A percentile compares a stretch with the other conserved stretches of the same genome.
These are phyloP conservation scores for Ceyx margarethae DNA, from an alignment of 2,113 vertebrate genomes.

Conservation along the genomic window DNA sequence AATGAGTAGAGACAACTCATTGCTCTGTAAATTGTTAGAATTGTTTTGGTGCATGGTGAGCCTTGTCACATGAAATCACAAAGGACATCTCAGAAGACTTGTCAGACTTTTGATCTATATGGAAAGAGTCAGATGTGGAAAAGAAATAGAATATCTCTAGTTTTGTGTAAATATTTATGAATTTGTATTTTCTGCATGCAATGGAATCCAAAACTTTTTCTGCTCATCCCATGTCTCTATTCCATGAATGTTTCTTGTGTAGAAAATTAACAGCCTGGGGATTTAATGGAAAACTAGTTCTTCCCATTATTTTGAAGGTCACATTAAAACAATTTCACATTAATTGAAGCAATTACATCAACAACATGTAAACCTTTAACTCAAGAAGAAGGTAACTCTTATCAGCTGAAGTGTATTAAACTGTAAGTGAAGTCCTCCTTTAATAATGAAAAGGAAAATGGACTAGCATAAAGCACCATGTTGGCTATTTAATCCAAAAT, in stretches of 20 bases:
- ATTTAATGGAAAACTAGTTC: neutral
- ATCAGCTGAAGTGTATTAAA: neutral
- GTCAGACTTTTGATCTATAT: neutral
- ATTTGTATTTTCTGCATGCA: neutral
- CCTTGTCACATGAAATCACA: neutral
- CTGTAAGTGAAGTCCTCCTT: neutral
- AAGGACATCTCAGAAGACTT: neutral
- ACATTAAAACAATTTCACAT: neutral
- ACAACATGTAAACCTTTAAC: neutral
- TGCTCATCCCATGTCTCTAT: neutral
- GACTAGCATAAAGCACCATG: neutral
- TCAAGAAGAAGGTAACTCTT: neutral
- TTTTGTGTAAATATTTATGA: neutral
- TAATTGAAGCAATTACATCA: neutral
- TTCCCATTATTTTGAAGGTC: neutral
- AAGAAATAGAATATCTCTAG: neutral
- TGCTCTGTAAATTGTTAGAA: neutral
- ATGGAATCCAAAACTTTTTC: neutral
- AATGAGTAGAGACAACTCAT: neutral
- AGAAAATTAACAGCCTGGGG: neutral
- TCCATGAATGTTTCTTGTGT: neutral
- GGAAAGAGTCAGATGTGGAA: neutral
- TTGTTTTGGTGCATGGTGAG: neutral
- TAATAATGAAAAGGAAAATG: neutral
- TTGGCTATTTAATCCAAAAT: neutral